Percentiles rank a stretch among this genome's conserved stretches.
Conservation (phyloP, 2,797 vertebrate genomes). For the Mormyrus hasselquistii region DNA sequence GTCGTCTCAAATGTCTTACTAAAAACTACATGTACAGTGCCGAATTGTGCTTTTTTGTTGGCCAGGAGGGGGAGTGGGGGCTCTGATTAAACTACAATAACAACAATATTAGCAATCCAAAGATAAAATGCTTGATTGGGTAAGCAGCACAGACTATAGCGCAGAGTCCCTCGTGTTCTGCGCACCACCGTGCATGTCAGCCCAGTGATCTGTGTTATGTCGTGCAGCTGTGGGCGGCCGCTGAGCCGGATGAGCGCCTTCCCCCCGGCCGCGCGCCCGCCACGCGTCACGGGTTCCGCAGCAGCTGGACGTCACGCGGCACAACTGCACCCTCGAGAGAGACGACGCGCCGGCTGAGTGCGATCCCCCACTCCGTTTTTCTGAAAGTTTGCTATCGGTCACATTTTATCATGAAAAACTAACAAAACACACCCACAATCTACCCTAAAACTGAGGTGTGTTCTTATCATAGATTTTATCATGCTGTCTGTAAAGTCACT, state of each 20-base stretch:
- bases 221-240: conserved; percentile 61
- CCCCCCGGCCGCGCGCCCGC: conserved; percentile 65
- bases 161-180: background rate
- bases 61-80: background rate
- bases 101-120: background rate
- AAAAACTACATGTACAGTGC: background rate
- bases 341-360: background rate
- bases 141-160: background rate
- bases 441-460: background rate
- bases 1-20: background rate
- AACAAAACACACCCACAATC: conserved; percentile 7
- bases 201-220: conserved; percentile 54
- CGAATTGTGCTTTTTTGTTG: background rate
- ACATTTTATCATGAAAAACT: conserved; percentile 1
- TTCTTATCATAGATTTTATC: background rate
- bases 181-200: conserved; percentile 46
- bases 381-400: background rate
- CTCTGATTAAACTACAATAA: background rate
- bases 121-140: background rate
- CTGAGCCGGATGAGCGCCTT: conserved; percentile 61
- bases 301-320: conserved; percentile 53
- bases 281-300: conserved; percentile 70
- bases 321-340: conserved; percentile 28
- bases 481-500: background rate
- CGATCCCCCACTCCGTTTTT: conserved; percentile 11